phyloP scores from a whole-genome alignment of 1,140 invertebrate genomes.

The Telenomus remus region DNA sequence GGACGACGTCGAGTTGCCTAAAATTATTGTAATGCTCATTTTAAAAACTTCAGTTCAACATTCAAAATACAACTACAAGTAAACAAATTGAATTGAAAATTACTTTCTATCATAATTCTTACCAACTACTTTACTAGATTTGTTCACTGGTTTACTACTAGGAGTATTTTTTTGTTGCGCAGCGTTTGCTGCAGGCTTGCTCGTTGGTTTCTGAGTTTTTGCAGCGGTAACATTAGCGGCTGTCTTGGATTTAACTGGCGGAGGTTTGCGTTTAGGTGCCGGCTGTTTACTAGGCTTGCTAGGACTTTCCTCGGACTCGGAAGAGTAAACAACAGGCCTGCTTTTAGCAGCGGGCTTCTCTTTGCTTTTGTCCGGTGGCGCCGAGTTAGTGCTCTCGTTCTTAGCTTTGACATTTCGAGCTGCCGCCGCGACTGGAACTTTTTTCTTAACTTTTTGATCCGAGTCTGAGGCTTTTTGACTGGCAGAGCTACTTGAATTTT shows the following conservation, averaged over 20 bases:
- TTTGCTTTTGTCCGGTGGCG: slow-evolving; percentile 63
- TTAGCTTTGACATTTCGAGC: slow-evolving; percentile 71
- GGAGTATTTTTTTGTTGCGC: slow-evolving; percentile 67
- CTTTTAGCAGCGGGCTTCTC: slow-evolving; percentile 65
- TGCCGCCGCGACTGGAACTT: slow-evolving; percentile 67
- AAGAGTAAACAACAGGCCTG: slow-evolving; percentile 70
- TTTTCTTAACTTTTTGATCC: slow-evolving; percentile 74
- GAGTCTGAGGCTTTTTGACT: slow-evolving; percentile 71
- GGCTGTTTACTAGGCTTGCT: slow-evolving; percentile 68
- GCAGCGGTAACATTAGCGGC: slow-evolving; percentile 68
- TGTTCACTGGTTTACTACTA: slow-evolving; percentile 59
- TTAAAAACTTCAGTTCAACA: too few relatives aligned
- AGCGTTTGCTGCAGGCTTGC: slow-evolving; percentile 61
- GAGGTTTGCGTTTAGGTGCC: slow-evolving; percentile 68
- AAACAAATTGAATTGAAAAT: too few relatives aligned
- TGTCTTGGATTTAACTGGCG: slow-evolving; percentile 77
- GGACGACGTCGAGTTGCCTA: slow-evolving; percentile 33
- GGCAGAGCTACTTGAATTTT: slow-evolving; percentile 80
- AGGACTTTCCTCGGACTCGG: slow-evolving; percentile 76
- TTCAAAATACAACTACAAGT: too few relatives aligned
- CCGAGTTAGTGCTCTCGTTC: slow-evolving; percentile 62
- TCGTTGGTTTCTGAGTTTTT: slow-evolving; percentile 67
- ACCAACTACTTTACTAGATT: slow-evolving; percentile 67
- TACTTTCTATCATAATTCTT: slow-evolving; percentile 27
- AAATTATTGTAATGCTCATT: too few relatives aligned